Evolutionary conservation across 2,888 invertebrate species (phyloP).

Genomic region (Drosophila rubida): DNA sequence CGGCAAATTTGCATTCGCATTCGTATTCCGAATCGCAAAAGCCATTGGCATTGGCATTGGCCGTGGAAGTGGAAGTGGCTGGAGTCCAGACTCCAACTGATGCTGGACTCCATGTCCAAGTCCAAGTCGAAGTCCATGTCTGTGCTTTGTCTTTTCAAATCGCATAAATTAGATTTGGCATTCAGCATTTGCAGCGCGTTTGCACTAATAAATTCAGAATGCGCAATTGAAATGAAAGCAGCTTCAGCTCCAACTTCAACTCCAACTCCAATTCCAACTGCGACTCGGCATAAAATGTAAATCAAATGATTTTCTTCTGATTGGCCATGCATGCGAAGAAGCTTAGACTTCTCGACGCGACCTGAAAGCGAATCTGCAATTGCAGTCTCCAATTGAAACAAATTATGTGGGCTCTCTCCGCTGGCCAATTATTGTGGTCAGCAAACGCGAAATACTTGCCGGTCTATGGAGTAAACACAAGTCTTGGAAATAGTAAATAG

Average conservation of each 20-base stretch:
- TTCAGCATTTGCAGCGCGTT: conserved; percentile 41
- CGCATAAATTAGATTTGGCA: conserved; percentile 71
- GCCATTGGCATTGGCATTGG: conserved; percentile 58
- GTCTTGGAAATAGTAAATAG: neutral
- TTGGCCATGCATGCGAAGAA: conserved; percentile 36
- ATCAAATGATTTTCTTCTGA: conserved; percentile 55
- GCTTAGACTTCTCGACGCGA: conserved; percentile 2
- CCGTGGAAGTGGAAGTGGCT: conserved; percentile 9
- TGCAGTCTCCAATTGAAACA: conserved; percentile 29
- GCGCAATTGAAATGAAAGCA: conserved; percentile 64
- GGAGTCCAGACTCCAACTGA: conserved; percentile 7
- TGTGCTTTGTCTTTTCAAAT: conserved; percentile 40
- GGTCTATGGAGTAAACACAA: conserved; percentile 1
- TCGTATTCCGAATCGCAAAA: conserved; percentile 20
- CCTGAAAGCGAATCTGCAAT: conserved; percentile 21
- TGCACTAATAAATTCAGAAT: conserved; percentile 69
- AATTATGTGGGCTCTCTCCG: conserved; percentile 14
- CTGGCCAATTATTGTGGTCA: conserved; percentile 32
- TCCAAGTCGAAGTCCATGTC: conserved; percentile 6
- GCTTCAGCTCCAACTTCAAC: conserved; percentile 8
- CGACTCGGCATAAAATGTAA: conserved; percentile 63
- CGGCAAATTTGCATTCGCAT: conserved; percentile 65
- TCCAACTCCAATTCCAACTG: neutral
- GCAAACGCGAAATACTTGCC: neutral
- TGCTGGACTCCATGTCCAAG: neutral